phyloP scores from a whole-genome alignment of 1,140 invertebrate genomes.

The Scaptodrosophila lebanonensis region DNA sequence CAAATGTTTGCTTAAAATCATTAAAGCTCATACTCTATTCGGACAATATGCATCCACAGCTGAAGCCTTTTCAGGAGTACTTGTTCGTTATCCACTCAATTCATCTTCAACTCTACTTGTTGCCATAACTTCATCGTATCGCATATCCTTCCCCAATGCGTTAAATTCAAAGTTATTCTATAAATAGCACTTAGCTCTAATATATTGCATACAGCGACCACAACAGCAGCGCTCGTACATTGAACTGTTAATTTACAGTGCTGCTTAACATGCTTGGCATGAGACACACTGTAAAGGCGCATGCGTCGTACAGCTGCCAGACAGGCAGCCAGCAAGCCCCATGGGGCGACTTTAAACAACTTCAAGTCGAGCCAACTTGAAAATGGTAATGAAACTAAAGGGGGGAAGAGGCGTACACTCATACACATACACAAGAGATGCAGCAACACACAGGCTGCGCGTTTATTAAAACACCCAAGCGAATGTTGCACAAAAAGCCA shows the following conservation, averaged over 20 bases:
- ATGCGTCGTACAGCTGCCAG: conserved; percentile 33
- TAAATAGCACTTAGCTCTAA: conserved; percentile 23
- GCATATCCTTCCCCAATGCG: background rate
- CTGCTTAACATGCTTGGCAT: too few relatives aligned
- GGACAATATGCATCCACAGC: too few relatives aligned
- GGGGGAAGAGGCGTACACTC: conserved; percentile 22
- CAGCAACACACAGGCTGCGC: conserved; percentile 24
- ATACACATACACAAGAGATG: background rate
- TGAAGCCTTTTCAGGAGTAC: too few relatives aligned
- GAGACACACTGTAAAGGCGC: conserved; percentile 35
- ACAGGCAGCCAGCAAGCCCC: too few relatives aligned
- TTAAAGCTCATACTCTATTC: too few relatives aligned
- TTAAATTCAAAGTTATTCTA: conserved; percentile 17
- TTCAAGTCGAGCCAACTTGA: conserved; percentile 44
- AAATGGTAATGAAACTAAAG: conserved; percentile 68
- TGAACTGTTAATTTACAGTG: conserved; percentile 40
- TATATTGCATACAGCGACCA: conserved; percentile 26
- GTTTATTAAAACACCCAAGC: conserved; percentile 62
- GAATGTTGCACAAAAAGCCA: conserved; percentile 47
- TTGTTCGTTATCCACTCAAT: too few relatives aligned
- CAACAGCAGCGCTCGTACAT: background rate
- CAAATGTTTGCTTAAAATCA: too few relatives aligned
- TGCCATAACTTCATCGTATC: background rate
- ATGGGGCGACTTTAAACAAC: conserved; percentile 51
- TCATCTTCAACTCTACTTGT: background rate